Conservation (phyloP, 2,888 invertebrate genomes). For the Rhagonycha fulva region DNA sequence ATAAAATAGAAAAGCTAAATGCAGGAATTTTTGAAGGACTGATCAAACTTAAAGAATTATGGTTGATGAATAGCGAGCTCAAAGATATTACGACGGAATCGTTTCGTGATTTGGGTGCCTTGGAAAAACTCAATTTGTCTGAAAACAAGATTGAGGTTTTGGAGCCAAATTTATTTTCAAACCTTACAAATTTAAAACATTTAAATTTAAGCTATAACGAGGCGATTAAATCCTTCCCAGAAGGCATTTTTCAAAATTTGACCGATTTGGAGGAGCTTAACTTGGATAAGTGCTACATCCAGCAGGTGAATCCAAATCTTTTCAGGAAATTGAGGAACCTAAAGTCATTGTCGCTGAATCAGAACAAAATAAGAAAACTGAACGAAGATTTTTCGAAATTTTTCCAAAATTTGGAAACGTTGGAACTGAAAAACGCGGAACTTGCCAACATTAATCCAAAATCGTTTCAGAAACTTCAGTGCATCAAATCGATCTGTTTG, state of each 20-base stretch:
- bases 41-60: background rate
- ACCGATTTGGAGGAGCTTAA: background rate
- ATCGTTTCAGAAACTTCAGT: background rate
- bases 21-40: background rate
- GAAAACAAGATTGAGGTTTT: background rate
- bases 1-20: background rate
- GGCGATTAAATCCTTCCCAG: background rate
- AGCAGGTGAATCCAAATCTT: background rate
- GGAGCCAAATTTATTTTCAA: background rate
- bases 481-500: background rate
- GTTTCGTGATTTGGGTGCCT: background rate
- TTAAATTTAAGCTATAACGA: background rate
- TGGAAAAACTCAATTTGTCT: background rate
- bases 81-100: background rate
- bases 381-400: background rate
- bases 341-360: background rate
- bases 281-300: background rate
- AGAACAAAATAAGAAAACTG: background rate
- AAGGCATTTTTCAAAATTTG: background rate
- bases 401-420: background rate
- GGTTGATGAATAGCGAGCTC: background rate
- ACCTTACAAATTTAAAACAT: background rate
- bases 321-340: background rate
- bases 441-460: background rate
- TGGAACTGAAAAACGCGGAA: background rate